Evolutionary conservation across 2,113 vertebrate species (phyloP).

Genomic region (Proteles cristata): DNA sequence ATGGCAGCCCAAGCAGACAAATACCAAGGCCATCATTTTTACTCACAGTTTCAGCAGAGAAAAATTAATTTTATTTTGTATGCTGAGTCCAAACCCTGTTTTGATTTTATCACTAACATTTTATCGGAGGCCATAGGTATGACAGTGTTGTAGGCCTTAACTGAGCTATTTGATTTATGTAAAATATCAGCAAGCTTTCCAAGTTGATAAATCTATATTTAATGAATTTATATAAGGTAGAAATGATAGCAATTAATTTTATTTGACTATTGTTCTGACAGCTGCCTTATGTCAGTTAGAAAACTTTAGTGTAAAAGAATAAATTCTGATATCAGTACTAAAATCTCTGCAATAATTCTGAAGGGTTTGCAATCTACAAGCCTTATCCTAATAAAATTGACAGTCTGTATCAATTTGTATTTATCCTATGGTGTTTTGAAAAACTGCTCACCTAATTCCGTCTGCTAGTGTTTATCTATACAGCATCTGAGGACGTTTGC

Average conservation of each 20-base stretch:
- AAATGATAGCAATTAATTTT: constrained; percentile 32
- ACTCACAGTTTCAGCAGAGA: not conserved
- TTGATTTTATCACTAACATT: constrained; percentile 28
- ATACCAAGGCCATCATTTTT: not conserved
- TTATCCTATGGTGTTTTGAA: not conserved
- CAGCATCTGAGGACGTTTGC: not conserved
- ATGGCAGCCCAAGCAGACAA: not conserved
- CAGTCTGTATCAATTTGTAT: not conserved
- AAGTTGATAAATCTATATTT: constrained; percentile 31
- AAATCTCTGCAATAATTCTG: not conserved
- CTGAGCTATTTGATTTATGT: not conserved
- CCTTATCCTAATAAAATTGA: not conserved
- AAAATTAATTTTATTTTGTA: constrained; percentile 45
- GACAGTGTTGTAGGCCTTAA: not conserved
- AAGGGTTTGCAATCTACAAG: not conserved
- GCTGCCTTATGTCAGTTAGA: not conserved
- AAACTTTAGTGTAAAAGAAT: constrained; percentile 35
- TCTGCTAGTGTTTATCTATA: not conserved
- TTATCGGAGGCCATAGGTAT: not conserved
- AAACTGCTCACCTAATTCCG: not conserved
- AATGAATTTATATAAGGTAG: constrained; percentile 31
- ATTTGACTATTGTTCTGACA: not conserved
- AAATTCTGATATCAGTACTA: not conserved
- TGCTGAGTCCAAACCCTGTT: not conserved
- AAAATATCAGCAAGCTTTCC: constrained; percentile 17